Evolutionary conservation across 2,888 invertebrate genomes (phyloP).

Genomic region (Dendrolimus pini): DNA sequence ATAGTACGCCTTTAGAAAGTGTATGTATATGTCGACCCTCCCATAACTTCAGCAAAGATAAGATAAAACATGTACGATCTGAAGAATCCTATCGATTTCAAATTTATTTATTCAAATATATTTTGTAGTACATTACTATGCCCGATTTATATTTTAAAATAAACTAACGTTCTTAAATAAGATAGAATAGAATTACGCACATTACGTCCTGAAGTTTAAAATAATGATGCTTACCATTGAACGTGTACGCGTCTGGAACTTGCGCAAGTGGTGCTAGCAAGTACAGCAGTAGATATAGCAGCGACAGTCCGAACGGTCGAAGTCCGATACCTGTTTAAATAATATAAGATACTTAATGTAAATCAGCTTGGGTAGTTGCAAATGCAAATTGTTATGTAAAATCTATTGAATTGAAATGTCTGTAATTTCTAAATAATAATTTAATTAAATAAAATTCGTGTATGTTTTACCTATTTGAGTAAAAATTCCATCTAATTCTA

Average conservation of each 20-base stretch:
- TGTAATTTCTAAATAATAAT: too few relatives aligned
- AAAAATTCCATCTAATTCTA: too few relatives aligned
- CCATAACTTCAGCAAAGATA: too few relatives aligned
- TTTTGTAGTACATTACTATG: neutral
- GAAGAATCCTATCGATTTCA: too few relatives aligned
- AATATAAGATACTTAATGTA: slow-evolving; percentile 6
- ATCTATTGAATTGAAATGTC: too few relatives aligned
- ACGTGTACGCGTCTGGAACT: slow-evolving; percentile 81
- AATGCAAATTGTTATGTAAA: too few relatives aligned
- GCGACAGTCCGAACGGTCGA: slow-evolving; percentile 88
- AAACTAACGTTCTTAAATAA: neutral
- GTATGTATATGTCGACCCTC: too few relatives aligned
- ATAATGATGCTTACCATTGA: slow-evolving; percentile 68
- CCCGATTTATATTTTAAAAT: neutral
- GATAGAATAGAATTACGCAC: neutral
- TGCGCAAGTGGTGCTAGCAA: slow-evolving; percentile 86
- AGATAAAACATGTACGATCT: too few relatives aligned
- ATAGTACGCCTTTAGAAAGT: too few relatives aligned
- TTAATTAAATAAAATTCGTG: too few relatives aligned
- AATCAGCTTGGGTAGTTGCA: too few relatives aligned
- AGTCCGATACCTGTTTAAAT: slow-evolving; percentile 84
- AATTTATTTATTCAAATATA: neutral
- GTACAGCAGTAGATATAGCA: slow-evolving; percentile 86
- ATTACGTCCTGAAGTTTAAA: slow-evolving; percentile 4
- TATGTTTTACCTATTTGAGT: too few relatives aligned